Evolutionary conservation across 2,113 vertebrate species (phyloP), one percentile per base, ranked within the genome.

Genomic region (Saguinus imperator): DNA sequence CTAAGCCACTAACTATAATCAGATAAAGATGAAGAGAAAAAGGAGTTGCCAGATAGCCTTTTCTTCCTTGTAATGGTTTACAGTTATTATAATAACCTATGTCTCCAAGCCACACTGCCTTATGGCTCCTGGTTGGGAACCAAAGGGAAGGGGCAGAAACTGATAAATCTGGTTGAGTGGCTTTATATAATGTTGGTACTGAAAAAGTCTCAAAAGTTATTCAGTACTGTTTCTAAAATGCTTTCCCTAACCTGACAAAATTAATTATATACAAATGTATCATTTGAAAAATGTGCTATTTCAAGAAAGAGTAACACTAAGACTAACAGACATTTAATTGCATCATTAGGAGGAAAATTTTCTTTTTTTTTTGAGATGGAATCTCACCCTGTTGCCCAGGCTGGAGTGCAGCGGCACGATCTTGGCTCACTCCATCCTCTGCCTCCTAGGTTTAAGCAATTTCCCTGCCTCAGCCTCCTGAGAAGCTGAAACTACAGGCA

Each of bases 141-240:
- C 23, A 90, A 20, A 94, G 16, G 16, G 57, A 86, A 87, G 72
- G 6, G 75, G 43, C 2, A 20, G 55, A 92, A 89, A 40, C 6
- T 3, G 13, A 0, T 40, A 81, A 87, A 89, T 48, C 48, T 76
- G 9, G 18, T 11, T 66, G 4, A n/a, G 14, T 27, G 35, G 27
- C 13, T 61, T 94, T 81, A 70, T 29, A 87, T 2, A 81, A 73
- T 2, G 18, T 0, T 37, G 45, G 37, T 18, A 73, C 32, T 82
- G 10, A 84, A 90, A 88, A 86, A 50, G 8, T 18, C 64, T 95
- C 37, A 52, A 79, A 94, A 5, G 50, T 50, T 4, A 89, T 50
- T 94, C 79, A 82, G 37, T 58, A 87, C 5, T 43, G 21, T 86
- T 93, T 89, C 32, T 94, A 95, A 97, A 94, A 81, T 72, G 50